Evolutionary conservation across 2,888 invertebrate species (phyloP), one percentile per base, ranked within the genome.

Genomic region (Eulithis testata): DNA sequence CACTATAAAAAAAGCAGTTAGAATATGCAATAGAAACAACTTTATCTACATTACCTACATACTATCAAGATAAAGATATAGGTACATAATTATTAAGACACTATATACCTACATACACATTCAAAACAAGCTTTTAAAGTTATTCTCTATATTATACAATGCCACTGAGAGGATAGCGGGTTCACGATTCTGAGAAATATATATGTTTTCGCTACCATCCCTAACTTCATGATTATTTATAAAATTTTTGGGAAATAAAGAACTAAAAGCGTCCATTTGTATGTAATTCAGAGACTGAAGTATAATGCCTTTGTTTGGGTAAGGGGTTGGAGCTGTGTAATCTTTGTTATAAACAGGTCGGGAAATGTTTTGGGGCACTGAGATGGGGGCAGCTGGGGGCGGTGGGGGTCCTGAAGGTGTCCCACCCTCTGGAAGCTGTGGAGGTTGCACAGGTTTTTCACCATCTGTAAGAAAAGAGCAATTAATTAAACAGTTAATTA

Each of bases 241-340:
- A 66, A 67, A 73, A 69, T 75, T 76, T 66, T 82, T 84, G 64
- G 82, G 76, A 71, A 91, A 91, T 50, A 91, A 68, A 57, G 88
- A 88, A 78, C 89, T 93, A 73, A 93, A 86, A 21, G 89, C 90
- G 83, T 93, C 93, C 89, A 93, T 90, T 77, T 93, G 90, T 65
- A 93, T 91, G 69, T 93, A 93, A 73, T 93, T 93, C 1, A 93
- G 82, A 31, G 93, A 93, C 68, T 91, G 86, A 11, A 92, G 79
- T 70, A 93, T 88, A 6, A 93, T 71, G 27, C 93, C 92, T 60
- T 86, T 87, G 71, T 91, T 85, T 21, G 93, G 93, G 66, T 91
- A 93, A 27, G 93, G 93, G 37, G 90, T 90, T 31, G 63, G 62
- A 68, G 68, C n/a, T 63, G 47, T 55, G 60, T 68, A 45, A 65